Percentiles rank a stretch among this genome's conserved stretches.
Conservation (phyloP, 2,888 invertebrate species). For the Plebejus argus region DNA sequence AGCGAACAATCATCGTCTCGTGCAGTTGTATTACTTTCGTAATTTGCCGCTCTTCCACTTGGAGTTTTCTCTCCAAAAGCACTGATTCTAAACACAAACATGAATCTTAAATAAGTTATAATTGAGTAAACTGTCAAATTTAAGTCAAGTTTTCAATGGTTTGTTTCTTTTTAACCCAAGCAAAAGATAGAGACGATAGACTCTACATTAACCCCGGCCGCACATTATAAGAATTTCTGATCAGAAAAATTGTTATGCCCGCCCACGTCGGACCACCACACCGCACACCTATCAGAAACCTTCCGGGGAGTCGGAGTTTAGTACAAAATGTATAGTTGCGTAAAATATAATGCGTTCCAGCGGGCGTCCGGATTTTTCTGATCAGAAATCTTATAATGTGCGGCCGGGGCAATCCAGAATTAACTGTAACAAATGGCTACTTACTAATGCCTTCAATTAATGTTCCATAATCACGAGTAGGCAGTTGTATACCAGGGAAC, state of each 20-base stretch:
- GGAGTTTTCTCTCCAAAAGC: constrained; percentile 81
- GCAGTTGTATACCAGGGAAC: constrained; percentile 91
- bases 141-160: too few relatives aligned
- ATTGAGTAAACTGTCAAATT: background rate
- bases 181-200: background rate
- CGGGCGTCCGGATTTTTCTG: too few relatives aligned
- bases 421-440: constrained; percentile 40
- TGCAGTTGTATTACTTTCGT: constrained; percentile 91
- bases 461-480: constrained; percentile 88
- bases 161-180: background rate
- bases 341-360: too few relatives aligned
- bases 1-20: constrained; percentile 94
- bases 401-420: too few relatives aligned
- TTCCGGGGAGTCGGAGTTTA: too few relatives aligned
- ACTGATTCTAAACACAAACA: constrained; percentile 53
- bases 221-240: too few relatives aligned
- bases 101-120: background rate
- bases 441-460: constrained; percentile 84
- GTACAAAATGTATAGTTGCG: too few relatives aligned
- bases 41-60: constrained; percentile 84
- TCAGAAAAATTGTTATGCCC: too few relatives aligned
- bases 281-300: too few relatives aligned
- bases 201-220: background rate
- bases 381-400: too few relatives aligned
- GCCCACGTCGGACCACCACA: too few relatives aligned